Evolutionary conservation across 2,113 vertebrate species (phyloP).

Genomic region (Gadus chalcogrammus): DNA sequence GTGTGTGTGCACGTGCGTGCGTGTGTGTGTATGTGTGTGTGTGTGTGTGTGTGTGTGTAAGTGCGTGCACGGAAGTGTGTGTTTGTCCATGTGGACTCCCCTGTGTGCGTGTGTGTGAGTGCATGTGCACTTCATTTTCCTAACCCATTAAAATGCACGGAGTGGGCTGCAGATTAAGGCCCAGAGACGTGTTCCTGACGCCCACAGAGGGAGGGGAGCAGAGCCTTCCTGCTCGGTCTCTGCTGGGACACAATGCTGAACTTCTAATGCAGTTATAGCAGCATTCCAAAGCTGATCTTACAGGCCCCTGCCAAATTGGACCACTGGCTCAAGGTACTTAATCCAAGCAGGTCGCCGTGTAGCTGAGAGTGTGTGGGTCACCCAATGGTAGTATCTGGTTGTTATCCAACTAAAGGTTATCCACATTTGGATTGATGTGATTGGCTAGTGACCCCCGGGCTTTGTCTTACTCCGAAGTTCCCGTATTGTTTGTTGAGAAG

Average conservation of each 20-base stretch:
- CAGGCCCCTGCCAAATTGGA: slow-evolving; percentile 1
- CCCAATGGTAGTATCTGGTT: too few species aligned
- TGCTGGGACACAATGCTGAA: slow-evolving; percentile 63
- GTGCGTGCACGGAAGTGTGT: slow-evolving; percentile 39
- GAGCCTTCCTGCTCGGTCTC: slow-evolving; percentile 60
- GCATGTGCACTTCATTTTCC: slow-evolving; percentile 62
- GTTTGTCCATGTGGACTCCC: slow-evolving; percentile 27
- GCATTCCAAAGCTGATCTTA: slow-evolving; percentile 61
- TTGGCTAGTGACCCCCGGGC: too few species aligned
- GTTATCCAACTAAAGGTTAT: too few species aligned
- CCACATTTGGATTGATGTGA: too few species aligned
- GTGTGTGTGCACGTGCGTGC: slow-evolving; percentile 19
- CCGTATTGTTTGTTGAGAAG: too few species aligned
- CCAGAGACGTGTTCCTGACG: slow-evolving; percentile 66
- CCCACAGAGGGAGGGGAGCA: slow-evolving; percentile 73
- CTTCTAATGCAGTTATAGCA: slow-evolving; percentile 53
- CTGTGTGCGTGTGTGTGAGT: slow-evolving; percentile 38
- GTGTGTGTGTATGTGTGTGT: slow-evolving; percentile 3
- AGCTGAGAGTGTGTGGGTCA: too few species aligned
- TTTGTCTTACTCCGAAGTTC: too few species aligned
- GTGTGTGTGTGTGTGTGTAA: slow-evolving; percentile 40
- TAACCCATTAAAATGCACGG: slow-evolving; percentile 71
- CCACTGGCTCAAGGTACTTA: not conserved
- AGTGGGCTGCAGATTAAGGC: slow-evolving; percentile 61
- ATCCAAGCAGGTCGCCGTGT: too few species aligned